phyloP scores from a whole-genome alignment of 2,888 invertebrate species.

The Andrena haemorrhoa region DNA sequence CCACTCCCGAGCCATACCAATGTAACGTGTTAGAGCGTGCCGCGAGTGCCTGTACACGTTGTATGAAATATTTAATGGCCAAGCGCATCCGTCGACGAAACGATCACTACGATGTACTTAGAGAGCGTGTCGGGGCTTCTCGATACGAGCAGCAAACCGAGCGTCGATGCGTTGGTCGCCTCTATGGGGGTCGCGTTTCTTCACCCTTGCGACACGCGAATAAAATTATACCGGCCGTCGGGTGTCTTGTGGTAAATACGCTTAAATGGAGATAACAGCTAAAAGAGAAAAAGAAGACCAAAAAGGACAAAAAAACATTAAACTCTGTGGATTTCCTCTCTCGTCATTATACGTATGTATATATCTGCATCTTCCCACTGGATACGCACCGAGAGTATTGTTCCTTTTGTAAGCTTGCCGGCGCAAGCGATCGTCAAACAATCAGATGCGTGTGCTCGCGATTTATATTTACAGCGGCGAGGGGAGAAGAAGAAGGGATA shows the following conservation, averaged over 20 bases:
- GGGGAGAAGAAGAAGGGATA: not conserved
- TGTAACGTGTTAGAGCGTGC: constrained; percentile 57
- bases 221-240: constrained; percentile 35
- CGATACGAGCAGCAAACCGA: not conserved
- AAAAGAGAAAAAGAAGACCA: not conserved
- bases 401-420: constrained; percentile 65
- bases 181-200: constrained; percentile 18
- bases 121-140: constrained; percentile 24
- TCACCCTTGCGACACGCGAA: constrained; percentile 23
- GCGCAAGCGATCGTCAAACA: constrained; percentile 49
- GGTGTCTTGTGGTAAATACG: constrained; percentile 65
- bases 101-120: constrained; percentile 63
- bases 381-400: constrained; percentile 58
- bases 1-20: constrained; percentile 51
- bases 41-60: constrained; percentile 61
- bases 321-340: constrained; percentile 51
- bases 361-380: constrained; percentile 62
- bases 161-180: not conserved
- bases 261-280: constrained; percentile 63
- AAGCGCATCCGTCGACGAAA: constrained; percentile 59
- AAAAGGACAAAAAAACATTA: constrained; percentile 18
- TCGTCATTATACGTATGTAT: constrained; percentile 28
- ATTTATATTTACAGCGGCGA: constrained; percentile 28
- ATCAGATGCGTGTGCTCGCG: constrained; percentile 29
- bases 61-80: constrained; percentile 55